These are phyloP conservation scores for Chaetodon trifasciatus DNA, from an alignment of 2,797 vertebrate species.

Conservation along the genomic window DNA sequence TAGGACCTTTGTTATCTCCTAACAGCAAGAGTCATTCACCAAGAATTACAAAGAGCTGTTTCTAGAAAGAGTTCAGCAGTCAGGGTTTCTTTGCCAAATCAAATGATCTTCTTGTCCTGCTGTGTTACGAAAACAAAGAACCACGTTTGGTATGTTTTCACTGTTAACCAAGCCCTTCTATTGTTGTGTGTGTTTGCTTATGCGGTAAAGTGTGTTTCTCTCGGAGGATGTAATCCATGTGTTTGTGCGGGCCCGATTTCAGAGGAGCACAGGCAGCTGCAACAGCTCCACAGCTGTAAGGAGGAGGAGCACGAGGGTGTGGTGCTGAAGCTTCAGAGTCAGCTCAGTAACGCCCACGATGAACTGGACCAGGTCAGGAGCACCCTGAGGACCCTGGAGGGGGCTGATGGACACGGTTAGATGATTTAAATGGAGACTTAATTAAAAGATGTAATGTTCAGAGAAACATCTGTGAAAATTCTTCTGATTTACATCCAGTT, in stretches of 20 bases:
- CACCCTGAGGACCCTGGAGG: constrained; percentile 83
- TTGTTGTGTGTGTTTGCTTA: constrained; percentile 35
- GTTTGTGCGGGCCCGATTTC: constrained; percentile 64
- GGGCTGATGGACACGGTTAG: constrained; percentile 87
- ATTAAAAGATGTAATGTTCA: constrained; percentile 43
- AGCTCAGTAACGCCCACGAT: constrained; percentile 80
- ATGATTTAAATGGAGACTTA: constrained; percentile 48
- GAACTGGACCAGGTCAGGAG: constrained; percentile 87
- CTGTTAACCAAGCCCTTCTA: constrained; percentile 71
- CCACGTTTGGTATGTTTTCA: constrained; percentile 68
- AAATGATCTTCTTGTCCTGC: constrained; percentile 62
- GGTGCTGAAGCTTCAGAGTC: constrained; percentile 84
- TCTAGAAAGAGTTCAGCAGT: constrained; percentile 45
- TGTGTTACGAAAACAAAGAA: constrained; percentile 65
- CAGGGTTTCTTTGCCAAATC: constrained; percentile 42
- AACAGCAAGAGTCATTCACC: constrained; percentile 18
- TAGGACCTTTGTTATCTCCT: neutral
- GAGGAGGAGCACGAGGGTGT: constrained; percentile 82
- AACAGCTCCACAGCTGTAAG: constrained; percentile 81
- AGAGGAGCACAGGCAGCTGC: constrained; percentile 87
- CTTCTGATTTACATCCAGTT: constrained; percentile 18
- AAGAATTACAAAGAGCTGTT: constrained; percentile 24
- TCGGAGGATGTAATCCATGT: constrained; percentile 49
- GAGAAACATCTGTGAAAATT: constrained; percentile 32
- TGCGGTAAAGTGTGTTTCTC: constrained; percentile 31